Evolutionary conservation across 2,113 vertebrate species (phyloP), one percentile per base, ranked within the genome.

Genomic region (Agapornis roseicollis): DNA sequence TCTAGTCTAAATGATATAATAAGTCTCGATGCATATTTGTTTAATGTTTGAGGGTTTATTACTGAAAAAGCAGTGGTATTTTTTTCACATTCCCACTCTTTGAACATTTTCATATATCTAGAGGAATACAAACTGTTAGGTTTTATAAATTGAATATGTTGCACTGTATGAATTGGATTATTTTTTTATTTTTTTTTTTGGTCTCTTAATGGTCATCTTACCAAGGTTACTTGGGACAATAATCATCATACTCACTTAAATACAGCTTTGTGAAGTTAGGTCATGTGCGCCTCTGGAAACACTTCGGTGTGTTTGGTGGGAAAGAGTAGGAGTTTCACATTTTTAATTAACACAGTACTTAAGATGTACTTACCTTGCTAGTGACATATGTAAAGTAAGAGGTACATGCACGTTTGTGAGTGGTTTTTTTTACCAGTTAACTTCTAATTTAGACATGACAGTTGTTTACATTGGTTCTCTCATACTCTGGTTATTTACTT

Each of bases 281-380:
- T 55, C 0, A 0, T 50, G 16, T 10, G 12, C 33, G 33, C 60
- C 35, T 64, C 1, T 68, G 25, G 44, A 77, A 65, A 56, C 7
- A 35, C n/a, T 35, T 56, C 8, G 3, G 0, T 29, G 42, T 56
- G 13, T 47, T 70, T 49, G 50, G 12, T 90, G 42, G 64, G 33
- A 69, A 90, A 71, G 55, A 39, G 27, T 12, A 7, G 19, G 41
- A 69, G 10, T 20, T 84, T 56, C 11, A 11, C 6, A 42, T 23
- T 14, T 4, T 37, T 5, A 46, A n/a, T 85, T 85, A 3, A 44
- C 47, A 6, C 27, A 61, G 15, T 80, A 41, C 10, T 85, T 70
- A 47, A 72, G 41, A 35, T 8, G 29, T 53, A 23, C 37, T 28
- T 64, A 1, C 68, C 39, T 76, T 85, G 33, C 64, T 72, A 52